Evolutionary conservation across 2,113 vertebrate genomes (phyloP), one percentile per base, ranked within the genome.

Genomic region (Antechinus stuartii): DNA sequence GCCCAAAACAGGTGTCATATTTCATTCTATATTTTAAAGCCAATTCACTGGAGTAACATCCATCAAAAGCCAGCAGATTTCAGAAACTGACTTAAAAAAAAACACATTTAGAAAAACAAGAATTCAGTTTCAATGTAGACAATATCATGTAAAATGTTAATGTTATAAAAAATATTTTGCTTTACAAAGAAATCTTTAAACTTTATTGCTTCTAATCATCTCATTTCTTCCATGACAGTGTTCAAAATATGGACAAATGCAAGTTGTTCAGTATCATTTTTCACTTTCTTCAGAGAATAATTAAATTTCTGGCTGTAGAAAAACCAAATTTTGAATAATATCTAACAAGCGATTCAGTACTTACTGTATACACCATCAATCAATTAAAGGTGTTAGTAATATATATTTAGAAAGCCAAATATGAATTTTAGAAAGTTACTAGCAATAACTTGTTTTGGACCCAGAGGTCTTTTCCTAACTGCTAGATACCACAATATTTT

Each of bases 401-500:
- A 55, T 35, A 11, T 26, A 89, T 30, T 10, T 50, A 56, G 12
- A n/a, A 25, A 52, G 46, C 1, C 42, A 26, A 30, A n/a, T 54
- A 54, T 84, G n/a, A 42, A 42, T 84, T 42, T 84, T 84, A 84
- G 68, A 84, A 42, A 42, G 22, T 84, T 84, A 7, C n/a, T 84
- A 96, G 68, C n/a, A 95, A 68, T 16, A 9, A 27, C 9, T 57
- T 92, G 56, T 19, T 95, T 93, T 96, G 91, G 50, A n/a, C 92
- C n/a, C 55, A 90, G 54, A 25, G 53, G 8, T 3, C 55, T 30
- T 55, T 91, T 25, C 30, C 8, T 30, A 61, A 90, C 46, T 46
- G n/a, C 47, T 30, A 92, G 90, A 91, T 10, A 25, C 23, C 52
- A 61, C 10, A 22, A 50, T 89, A 47, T 61, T 56, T 35, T 94